Conservation (phyloP, 2,113 vertebrate genomes). For the Petrocephalus microphthalmus region DNA sequence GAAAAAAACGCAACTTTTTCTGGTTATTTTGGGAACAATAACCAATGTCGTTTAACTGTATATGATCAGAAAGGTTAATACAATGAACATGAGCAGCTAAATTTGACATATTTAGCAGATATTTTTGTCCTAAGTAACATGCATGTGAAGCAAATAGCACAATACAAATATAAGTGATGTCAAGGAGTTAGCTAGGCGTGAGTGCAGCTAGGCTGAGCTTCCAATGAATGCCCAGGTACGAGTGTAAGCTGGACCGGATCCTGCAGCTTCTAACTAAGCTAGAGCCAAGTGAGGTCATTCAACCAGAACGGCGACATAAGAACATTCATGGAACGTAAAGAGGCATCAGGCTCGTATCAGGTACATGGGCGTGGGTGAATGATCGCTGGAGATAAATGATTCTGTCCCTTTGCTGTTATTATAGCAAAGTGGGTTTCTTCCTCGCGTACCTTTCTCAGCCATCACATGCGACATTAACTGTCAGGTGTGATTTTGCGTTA, state of each 20-base stretch:
- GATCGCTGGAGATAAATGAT: not conserved
- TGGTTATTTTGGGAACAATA: not conserved
- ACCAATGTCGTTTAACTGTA: not conserved
- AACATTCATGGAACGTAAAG: not conserved
- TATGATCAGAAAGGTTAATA: not conserved
- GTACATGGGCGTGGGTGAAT: not conserved
- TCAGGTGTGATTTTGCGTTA: not conserved
- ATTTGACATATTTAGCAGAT: not conserved
- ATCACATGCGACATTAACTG: not conserved
- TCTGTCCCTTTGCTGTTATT: not conserved
- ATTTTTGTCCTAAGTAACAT: not conserved
- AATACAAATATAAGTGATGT: not conserved
- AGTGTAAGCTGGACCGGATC: not conserved
- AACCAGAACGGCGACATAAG: not conserved
- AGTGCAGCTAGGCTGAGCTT: not conserved
- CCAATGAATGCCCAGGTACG: not conserved
- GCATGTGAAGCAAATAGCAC: not conserved
- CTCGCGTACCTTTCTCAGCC: not conserved
- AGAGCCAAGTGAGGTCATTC: not conserved
- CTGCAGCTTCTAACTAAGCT: not conserved
- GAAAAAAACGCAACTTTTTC: not conserved
- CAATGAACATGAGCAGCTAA: not conserved
- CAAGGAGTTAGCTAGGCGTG: not conserved
- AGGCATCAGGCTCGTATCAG: not conserved
- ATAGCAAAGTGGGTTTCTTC: not conserved